Base-by-base conservation (phyloP, 2,888 invertebrate genomes). In the Erynnis tages region DNA sequence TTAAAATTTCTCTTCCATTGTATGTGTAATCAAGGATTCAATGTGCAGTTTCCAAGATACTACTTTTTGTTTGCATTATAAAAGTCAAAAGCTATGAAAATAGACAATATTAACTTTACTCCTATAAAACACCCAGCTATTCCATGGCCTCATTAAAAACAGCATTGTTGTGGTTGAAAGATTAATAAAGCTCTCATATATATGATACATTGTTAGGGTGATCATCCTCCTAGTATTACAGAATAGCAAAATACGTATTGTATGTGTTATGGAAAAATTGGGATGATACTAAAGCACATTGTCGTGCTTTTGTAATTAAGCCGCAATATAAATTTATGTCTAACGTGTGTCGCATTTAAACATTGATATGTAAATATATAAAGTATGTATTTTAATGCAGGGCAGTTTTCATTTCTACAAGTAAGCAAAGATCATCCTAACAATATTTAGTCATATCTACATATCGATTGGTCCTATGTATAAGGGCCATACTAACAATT, bases 151-250 rank as follows among this genome's bases (percentile, higher is more conserved):
- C 10, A 29, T 29, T 23, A 40, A 64, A 58, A 59, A 60, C 59
- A 56, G 58, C 55, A 62, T 62, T 62, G 55, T 61, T 67, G 66
- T 69, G 67, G 66, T 57, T 69, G 69, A 68, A 64, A 65, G 68
- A 68, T 72, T 68, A 71, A 68, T 65, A 69, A 75, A 68, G 73
- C 79, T 79, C 82, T 79, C 76, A 67, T 75, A 67, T n/a, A 34
- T 34, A 35, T 78, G n/a, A 66, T 66, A 60, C 58, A 66, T 65
- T 70, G 70, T 77, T 74, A 73, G 65, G 67, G 66, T 69, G 77
- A 71, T 75, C 76, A 80, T 70, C 66, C 61, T 62, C 68, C 69
- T 69, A 64, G 65, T 54, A 52, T 41, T 21, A 40, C 21, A 37
- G 8, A 7, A 10, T 44, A 50, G 41, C 16, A 16, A 23, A 50